Evolutionary conservation across 2,888 invertebrate genomes (phyloP).

Genomic region (Sericinus montela): DNA sequence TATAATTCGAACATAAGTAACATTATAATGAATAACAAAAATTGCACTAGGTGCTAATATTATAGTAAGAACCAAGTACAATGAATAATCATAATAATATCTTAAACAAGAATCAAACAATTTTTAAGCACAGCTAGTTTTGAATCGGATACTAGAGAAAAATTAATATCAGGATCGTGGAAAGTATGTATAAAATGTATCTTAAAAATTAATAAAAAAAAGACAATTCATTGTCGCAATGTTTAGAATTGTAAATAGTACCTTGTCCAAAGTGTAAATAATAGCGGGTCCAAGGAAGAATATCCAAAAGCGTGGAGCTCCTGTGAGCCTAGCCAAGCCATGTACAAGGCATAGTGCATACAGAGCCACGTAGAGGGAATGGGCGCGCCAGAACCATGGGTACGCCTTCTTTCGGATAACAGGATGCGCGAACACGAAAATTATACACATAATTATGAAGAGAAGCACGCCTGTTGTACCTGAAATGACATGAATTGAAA

Average conservation of each 20-base stretch:
- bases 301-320: slow-evolving; percentile 95
- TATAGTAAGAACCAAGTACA: too few relatives aligned
- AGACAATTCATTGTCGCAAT: too few relatives aligned
- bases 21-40: too few relatives aligned
- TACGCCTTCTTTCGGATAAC: slow-evolving; percentile 95
- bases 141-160: too few relatives aligned
- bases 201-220: too few relatives aligned
- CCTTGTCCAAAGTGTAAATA: slow-evolving; percentile 93
- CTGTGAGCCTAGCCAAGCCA: slow-evolving; percentile 93
- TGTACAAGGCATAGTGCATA: slow-evolving; percentile 93
- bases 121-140: too few relatives aligned
- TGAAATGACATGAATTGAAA: slow-evolving; percentile 40
- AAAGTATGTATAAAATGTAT: too few relatives aligned
- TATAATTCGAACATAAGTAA: too few relatives aligned
- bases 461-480: slow-evolving; percentile 92
- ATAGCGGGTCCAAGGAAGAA: slow-evolving; percentile 95
- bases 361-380: slow-evolving; percentile 91
- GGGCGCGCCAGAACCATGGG: slow-evolving; percentile 97
- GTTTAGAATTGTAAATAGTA: slow-evolving; percentile 31
- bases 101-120: too few relatives aligned
- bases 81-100: too few relatives aligned
- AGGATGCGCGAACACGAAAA: slow-evolving; percentile 98
- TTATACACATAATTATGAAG: slow-evolving; percentile 94
- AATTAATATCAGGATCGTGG: too few relatives aligned
- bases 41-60: too few relatives aligned